A percentile compares a stretch with the other conserved stretches of the same genome.
These are phyloP conservation scores for Dinocampus coccinellae DNA, from an alignment of 2,888 invertebrate genomes.

Conservation along the genomic window DNA sequence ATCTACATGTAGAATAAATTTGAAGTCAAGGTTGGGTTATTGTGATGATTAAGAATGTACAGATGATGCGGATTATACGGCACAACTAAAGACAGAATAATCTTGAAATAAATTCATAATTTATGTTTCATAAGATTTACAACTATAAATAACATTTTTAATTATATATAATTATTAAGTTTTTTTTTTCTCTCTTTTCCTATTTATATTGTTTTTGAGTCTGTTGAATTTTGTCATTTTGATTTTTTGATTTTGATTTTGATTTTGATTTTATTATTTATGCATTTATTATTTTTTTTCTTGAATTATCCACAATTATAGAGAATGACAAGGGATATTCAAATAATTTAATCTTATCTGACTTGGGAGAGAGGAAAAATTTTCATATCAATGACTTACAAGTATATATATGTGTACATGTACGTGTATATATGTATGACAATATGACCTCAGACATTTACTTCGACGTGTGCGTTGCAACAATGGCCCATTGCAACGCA, in stretches of 20 bases:
- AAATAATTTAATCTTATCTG: not conserved
- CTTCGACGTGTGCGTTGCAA: not conserved
- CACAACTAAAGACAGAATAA: not conserved
- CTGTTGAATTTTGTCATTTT: too few relatives aligned
- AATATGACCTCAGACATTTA: not conserved
- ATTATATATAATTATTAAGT: not conserved
- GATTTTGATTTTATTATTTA: too few relatives aligned
- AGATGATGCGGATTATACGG: not conserved
- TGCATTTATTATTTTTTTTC: too few relatives aligned
- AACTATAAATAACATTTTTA: not conserved
- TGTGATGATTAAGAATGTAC: not conserved
- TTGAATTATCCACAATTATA: not conserved
- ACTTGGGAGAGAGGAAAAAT: not conserved
- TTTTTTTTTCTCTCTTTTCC: too few relatives aligned
- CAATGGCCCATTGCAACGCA: conserved; percentile 1
- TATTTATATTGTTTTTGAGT: too few relatives aligned
- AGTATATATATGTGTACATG: too few relatives aligned
- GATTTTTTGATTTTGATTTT: too few relatives aligned
- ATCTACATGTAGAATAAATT: not conserved
- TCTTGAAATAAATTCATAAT: not conserved
- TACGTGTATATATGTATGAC: not conserved
- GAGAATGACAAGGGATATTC: not conserved
- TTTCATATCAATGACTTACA: not conserved
- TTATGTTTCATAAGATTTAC: not conserved
- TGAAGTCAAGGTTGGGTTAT: not conserved